Percentiles rank a stretch among this genome's conserved stretches.
Evolutionary conservation across 1,140 invertebrate species (phyloP).

Genomic region (Brachionus rubens): DNA sequence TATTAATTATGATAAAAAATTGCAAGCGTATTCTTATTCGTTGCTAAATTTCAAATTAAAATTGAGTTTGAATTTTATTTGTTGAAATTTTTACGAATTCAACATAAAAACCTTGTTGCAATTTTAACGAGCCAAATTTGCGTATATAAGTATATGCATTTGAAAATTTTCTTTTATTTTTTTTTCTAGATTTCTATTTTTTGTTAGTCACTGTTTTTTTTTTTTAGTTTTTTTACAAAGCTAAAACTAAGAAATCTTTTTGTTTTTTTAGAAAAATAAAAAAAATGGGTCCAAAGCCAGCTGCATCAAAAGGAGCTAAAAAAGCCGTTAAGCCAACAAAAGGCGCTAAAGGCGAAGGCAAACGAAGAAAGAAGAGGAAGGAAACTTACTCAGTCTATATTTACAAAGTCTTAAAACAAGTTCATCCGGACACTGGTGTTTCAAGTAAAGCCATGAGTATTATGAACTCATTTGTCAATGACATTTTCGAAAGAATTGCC

Average conservation of each 20-base stretch:
- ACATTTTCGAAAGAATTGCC: slow-evolving; percentile 61
- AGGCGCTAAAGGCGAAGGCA: slow-evolving; percentile 46
- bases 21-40: background rate
- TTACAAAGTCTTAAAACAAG: slow-evolving; percentile 71
- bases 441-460: slow-evolving; percentile 61
- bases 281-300: slow-evolving; percentile 47
- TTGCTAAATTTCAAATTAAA: background rate
- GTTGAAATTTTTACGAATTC: background rate
- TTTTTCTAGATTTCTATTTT: no score
- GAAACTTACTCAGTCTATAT: slow-evolving; percentile 71
- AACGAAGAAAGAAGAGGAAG: slow-evolving; percentile 51
- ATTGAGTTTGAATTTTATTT: background rate
- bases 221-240: background rate
- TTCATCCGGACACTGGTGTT: slow-evolving; percentile 70
- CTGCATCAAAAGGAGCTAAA: slow-evolving; percentile 48
- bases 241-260: background rate
- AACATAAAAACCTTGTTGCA: background rate
- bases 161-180: no score
- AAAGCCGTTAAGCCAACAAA: slow-evolving; percentile 50
- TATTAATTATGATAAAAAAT: slow-evolving; percentile 30
- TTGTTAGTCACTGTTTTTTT: no score
- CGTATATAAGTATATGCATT: no score
- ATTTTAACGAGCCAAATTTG: background rate
- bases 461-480: slow-evolving; percentile 61
- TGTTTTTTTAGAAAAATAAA: slow-evolving; percentile 23